Conservation (phyloP, 2,113 vertebrate genomes). For the Anser brachyrhynchus region DNA sequence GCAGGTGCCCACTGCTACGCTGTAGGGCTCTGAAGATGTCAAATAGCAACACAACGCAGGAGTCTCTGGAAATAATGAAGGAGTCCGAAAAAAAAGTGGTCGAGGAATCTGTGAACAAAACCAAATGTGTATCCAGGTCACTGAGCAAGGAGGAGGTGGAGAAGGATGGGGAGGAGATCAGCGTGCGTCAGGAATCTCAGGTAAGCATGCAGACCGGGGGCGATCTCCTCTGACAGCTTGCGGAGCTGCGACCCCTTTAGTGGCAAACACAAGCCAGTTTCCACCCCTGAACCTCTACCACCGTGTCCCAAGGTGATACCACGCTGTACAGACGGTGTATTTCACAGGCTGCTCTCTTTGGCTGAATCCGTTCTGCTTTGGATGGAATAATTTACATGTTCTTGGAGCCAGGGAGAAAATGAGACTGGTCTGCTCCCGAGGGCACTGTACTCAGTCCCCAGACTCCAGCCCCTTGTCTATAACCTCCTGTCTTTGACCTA, state of each 20-base stretch:
- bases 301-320: neutral
- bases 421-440: neutral
- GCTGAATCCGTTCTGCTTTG: neutral
- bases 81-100: constrained; percentile 84
- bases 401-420: neutral
- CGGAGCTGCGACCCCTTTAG: neutral
- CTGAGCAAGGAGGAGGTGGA: constrained; percentile 83
- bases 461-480: neutral
- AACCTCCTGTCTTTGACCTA: neutral
- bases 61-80: constrained; percentile 86
- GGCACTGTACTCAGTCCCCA: neutral
- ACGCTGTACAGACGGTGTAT: rapidly evolving
- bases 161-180: constrained; percentile 78
- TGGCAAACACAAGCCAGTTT: neutral
- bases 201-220: constrained; percentile 23
- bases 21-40: constrained; percentile 79
- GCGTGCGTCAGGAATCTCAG: constrained; percentile 80
- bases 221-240: neutral
- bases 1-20: constrained; percentile 63
- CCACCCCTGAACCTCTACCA: rapidly evolving
- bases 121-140: constrained; percentile 78
- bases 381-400: neutral
- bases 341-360: neutral
- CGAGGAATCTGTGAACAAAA: constrained; percentile 83
- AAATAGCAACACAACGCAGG: constrained; percentile 81